Percentiles rank a stretch among this genome's conserved stretches.
Evolutionary conservation across 2,113 vertebrate genomes (phyloP).

Genomic region (Trematomus loennbergii): DNA sequence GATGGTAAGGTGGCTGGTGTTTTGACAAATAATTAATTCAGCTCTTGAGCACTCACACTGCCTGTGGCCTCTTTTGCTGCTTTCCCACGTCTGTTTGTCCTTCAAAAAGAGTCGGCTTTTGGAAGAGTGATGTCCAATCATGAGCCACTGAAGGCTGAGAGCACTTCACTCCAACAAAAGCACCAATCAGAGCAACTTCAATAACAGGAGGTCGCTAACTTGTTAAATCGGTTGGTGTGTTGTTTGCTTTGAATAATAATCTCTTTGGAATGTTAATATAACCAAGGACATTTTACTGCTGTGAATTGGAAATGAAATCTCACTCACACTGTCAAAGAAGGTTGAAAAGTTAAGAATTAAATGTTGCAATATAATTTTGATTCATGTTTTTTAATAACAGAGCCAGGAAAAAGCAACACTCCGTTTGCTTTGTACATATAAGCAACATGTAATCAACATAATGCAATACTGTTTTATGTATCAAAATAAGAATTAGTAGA

Average conservation of each 20-base stretch:
- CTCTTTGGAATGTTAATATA: background rate
- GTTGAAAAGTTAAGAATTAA: background rate
- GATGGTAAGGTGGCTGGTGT: background rate
- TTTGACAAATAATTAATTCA: constrained; percentile 42
- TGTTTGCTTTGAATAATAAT: background rate
- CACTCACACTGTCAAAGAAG: no score
- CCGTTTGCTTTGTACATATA: constrained; percentile 1
- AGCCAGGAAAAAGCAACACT: background rate
- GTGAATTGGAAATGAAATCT: no score
- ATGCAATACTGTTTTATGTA: no score
- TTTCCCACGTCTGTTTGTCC: constrained; percentile 60
- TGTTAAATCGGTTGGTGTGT: background rate
- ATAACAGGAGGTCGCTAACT: background rate
- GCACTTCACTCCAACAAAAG: constrained; percentile 41
- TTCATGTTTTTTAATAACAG: background rate
- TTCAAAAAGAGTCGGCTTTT: constrained; percentile 34
- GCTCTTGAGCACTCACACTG: constrained; percentile 24
- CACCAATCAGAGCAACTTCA: constrained; percentile 24
- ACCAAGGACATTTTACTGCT: background rate
- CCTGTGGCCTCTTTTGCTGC: constrained; percentile 34
- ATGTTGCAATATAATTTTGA: background rate
- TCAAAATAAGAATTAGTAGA: background rate
- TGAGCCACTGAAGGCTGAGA: constrained; percentile 25
- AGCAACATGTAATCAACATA: constrained; percentile 3
- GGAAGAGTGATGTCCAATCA: constrained; percentile 52